Percentiles rank a stretch among this genome's conserved stretches.
phyloP scores from a whole-genome alignment of 1,140 invertebrate genomes.

The Leptonema lineaticorne region DNA sequence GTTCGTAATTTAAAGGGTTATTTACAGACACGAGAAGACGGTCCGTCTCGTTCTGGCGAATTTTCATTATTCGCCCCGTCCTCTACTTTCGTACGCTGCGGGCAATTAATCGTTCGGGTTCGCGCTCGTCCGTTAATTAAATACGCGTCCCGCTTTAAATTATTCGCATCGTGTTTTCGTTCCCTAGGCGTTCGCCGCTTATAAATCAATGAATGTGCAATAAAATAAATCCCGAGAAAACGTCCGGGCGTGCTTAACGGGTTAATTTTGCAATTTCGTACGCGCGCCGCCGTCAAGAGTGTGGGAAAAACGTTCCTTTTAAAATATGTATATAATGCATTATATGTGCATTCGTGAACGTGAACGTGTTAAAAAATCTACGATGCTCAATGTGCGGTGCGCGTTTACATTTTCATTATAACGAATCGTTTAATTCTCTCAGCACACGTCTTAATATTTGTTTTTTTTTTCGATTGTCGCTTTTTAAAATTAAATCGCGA shows the following conservation, averaged over 20 bases:
- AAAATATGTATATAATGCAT: too few species aligned
- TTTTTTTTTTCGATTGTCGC: too few species aligned
- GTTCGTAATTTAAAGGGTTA: neutral
- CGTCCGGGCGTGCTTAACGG: constrained; percentile 5
- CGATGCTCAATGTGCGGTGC: too few species aligned
- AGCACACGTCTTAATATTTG: too few species aligned
- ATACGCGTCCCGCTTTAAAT: constrained; percentile 36
- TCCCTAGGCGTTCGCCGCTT: constrained; percentile 17
- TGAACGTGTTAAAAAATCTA: too few species aligned
- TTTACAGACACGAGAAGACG: too few species aligned
- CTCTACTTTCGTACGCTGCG: neutral
- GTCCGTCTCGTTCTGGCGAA: neutral
- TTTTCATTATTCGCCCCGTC: neutral
- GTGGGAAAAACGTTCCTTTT: too few species aligned
- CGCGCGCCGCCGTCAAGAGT: neutral
- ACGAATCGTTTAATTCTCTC: too few species aligned
- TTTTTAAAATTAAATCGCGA: too few species aligned
- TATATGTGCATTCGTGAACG: too few species aligned
- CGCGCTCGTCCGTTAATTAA: constrained; percentile 39
- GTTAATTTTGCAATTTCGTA: constrained; percentile 21
- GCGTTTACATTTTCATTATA: too few species aligned
- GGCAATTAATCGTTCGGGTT: constrained; percentile 32
- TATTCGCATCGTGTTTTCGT: constrained; percentile 22
- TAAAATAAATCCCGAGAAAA: constrained; percentile 21
- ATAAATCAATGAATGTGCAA: constrained; percentile 36